These are phyloP conservation scores for Hydractinia echinata DNA, from an alignment of 30 jellyfish, hydroid and myxozoan species.

Conservation along the genomic window DNA sequence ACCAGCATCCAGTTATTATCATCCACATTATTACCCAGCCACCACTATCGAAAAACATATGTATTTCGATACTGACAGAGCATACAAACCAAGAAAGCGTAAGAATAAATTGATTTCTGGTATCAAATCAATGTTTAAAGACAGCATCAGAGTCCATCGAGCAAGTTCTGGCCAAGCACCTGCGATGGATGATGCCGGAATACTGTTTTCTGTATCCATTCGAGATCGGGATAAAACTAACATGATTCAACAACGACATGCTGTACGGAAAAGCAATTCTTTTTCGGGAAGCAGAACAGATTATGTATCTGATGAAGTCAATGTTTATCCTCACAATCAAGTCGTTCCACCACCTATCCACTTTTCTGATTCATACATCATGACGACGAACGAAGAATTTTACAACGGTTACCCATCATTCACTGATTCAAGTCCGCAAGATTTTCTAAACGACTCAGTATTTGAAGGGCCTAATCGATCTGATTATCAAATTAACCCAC, in stretches of 20 bases:
- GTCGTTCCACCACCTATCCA: constrained; percentile 20
- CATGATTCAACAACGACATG: constrained; percentile 14
- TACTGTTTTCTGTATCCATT: constrained; percentile 25
- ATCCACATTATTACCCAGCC: constrained; percentile 28
- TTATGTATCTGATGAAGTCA: constrained; percentile 17
- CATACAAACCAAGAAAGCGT: constrained; percentile 31
- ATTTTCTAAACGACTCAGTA: too few relatives aligned
- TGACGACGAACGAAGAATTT: background rate
- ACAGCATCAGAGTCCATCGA: constrained; percentile 30
- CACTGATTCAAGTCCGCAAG: too few relatives aligned
- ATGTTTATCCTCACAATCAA: constrained; percentile 27
- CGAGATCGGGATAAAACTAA: constrained; percentile 31
- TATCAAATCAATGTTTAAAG: constrained; percentile 40
- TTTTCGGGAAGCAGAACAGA: constrained; percentile 11
- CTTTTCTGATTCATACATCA: constrained; percentile 2
- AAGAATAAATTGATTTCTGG: constrained; percentile 33
- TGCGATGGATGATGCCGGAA: constrained; percentile 27
- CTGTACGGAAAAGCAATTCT: constrained; percentile 29
- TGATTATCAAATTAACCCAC: too few relatives aligned
- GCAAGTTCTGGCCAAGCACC: constrained; percentile 21
- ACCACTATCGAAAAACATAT: constrained; percentile 16
- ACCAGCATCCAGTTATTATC: background rate
- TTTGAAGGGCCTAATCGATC: too few relatives aligned
- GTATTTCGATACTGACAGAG: background rate
- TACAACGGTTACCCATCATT: background rate